Conservation (phyloP, 2,888 invertebrate genomes). For the Nysson spinosus region DNA sequence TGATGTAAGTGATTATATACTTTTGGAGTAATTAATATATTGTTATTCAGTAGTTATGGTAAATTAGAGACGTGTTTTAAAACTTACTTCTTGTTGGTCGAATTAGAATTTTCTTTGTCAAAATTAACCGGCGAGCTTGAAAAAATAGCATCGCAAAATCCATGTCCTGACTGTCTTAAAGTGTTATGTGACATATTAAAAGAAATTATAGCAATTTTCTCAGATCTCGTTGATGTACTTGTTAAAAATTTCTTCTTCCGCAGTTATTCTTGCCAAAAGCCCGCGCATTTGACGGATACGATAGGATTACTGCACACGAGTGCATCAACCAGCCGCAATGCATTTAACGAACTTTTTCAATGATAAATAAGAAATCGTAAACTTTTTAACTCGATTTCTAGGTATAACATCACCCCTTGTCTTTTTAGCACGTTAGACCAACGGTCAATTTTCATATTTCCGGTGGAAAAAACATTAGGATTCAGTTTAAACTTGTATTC, state of each 20-base stretch:
- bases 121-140: conserved; percentile 68
- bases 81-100: conserved; percentile 61
- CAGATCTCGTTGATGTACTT: conserved; percentile 1
- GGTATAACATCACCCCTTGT: no score
- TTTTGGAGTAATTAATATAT: not conserved
- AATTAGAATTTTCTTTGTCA: conserved; percentile 61
- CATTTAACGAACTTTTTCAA: conserved; percentile 11
- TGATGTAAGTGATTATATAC: no score
- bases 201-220: not conserved
- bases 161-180: conserved; percentile 49
- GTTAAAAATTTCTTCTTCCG: conserved; percentile 14
- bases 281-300: conserved; percentile 11
- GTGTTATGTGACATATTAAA: conserved; percentile 59
- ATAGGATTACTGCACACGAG: not conserved
- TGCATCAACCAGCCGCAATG: conserved; percentile 6
- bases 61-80: not conserved
- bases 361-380: no score
- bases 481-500: no score
- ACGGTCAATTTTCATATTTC: no score
- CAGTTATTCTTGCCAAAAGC: conserved; percentile 32
- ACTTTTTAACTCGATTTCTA: no score
- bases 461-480: no score
- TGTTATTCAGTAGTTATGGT: not conserved
- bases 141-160: conserved; percentile 73
- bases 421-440: no score